phyloP scores from a whole-genome alignment of 2,113 vertebrate species.

The Eublepharis macularius region DNA sequence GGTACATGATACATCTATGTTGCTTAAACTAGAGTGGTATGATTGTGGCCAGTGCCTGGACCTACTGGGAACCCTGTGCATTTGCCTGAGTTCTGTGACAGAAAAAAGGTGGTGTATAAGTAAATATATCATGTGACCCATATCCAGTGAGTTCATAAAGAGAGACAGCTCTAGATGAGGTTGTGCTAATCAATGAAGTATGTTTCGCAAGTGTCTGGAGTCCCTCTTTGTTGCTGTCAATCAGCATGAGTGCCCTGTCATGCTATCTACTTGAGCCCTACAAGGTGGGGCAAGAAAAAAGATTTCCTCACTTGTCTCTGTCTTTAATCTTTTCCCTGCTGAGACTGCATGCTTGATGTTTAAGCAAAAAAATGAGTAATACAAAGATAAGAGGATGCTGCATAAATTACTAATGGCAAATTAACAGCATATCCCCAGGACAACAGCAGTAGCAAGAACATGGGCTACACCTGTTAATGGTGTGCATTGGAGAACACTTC shows the following conservation, averaged over 20 bases:
- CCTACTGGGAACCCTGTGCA: too few relatives aligned
- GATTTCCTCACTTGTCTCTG: conserved; percentile 4
- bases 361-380: conserved; percentile 64
- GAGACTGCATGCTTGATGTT: conserved; percentile 38
- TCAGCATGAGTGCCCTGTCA: conserved; percentile 4
- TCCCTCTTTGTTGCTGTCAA: not conserved
- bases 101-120: too few relatives aligned
- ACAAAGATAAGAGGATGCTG: conserved; percentile 51
- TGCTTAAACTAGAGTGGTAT: too few relatives aligned
- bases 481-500: conserved; percentile 27
- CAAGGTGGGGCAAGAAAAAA: conserved; percentile 25
- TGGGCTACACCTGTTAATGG: conserved; percentile 26
- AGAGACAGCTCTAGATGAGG: not conserved
- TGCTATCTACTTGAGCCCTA: conserved; percentile 46
- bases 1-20: too few relatives aligned
- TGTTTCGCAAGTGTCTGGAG: not conserved
- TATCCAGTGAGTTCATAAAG: not conserved
- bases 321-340: conserved; percentile 38
- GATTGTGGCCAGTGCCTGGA: too few relatives aligned
- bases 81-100: too few relatives aligned
- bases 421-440: conserved; percentile 54
- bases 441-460: conserved; percentile 22
- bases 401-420: conserved; percentile 66
- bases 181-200: conserved; percentile 6
- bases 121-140: not conserved